A percentile compares a stretch with the other conserved stretches of the same genome.
Conservation (phyloP, 1,140 invertebrate species). For the Halyomorpha halys region DNA sequence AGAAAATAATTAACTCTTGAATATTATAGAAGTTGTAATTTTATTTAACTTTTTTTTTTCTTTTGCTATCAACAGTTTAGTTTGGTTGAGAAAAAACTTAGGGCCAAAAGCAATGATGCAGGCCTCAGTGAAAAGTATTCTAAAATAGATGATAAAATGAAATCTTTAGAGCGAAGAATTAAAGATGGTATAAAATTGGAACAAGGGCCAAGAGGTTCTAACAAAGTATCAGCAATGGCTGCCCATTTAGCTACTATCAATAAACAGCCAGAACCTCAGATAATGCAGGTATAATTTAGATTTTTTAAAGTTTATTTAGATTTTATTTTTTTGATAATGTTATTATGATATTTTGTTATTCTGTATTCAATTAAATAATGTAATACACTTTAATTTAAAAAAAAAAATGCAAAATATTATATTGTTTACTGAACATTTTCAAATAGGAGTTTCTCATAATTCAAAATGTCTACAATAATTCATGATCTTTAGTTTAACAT, state of each 20-base stretch:
- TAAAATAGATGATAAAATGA: conserved; percentile 71
- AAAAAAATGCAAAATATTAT: too few relatives aligned
- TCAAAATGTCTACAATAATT: too few relatives aligned
- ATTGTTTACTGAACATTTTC: too few relatives aligned
- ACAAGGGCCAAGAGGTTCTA: conserved; percentile 52
- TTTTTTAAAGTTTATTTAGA: too few relatives aligned
- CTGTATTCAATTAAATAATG: too few relatives aligned
- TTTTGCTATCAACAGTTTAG: conserved; percentile 50
- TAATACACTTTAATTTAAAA: too few relatives aligned
- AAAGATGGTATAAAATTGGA: conserved; percentile 64
- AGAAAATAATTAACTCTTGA: not conserved
- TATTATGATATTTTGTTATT: too few relatives aligned
- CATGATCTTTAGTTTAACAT: too few relatives aligned
- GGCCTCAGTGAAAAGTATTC: conserved; percentile 44
- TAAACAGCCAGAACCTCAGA: conserved; percentile 45
- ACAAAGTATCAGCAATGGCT: conserved; percentile 80
- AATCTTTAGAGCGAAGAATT: conserved; percentile 66
- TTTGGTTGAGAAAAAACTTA: conserved; percentile 54
- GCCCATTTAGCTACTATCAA: conserved; percentile 61
- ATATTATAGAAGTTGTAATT: not conserved
- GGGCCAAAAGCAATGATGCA: conserved; percentile 30
- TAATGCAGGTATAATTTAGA: conserved; percentile 32
- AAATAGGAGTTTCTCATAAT: too few relatives aligned
- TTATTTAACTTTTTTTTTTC: conserved; percentile 8
- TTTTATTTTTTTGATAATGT: too few relatives aligned